Percentiles rank a stretch among this genome's conserved stretches.
These are phyloP conservation scores for Oryzias sinensis DNA, from an alignment of 2,797 vertebrate genomes.

Conservation along the genomic window DNA sequence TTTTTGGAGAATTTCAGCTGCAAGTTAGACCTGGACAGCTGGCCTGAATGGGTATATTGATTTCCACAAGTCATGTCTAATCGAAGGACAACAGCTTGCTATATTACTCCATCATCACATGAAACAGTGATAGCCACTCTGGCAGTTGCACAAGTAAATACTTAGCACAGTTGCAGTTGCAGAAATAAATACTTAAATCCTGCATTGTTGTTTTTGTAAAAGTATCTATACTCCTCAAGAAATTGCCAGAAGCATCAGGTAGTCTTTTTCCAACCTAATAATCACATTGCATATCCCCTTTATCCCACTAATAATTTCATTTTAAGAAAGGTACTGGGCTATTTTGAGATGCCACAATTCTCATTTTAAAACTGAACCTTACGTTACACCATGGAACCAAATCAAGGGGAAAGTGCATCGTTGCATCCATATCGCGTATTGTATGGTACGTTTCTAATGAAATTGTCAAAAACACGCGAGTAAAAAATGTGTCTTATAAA, in stretches of 20 bases:
- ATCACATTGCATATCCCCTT: no score
- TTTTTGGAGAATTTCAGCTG: constrained; percentile 36
- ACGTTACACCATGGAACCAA: no score
- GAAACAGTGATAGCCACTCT: constrained; percentile 21
- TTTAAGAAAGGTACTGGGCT: neutral
- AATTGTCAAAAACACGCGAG: no score
- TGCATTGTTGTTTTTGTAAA: constrained; percentile 16
- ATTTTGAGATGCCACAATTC: no score
- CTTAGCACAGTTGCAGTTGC: constrained; percentile 31
- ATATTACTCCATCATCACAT: constrained; percentile 45
- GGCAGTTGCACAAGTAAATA: constrained; percentile 44
- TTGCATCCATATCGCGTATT: constrained; percentile 1
- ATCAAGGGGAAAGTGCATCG: neutral
- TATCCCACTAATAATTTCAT: constrained; percentile 24
- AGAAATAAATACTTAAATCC: constrained; percentile 38
- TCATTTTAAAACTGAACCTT: no score
- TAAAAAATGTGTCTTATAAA: no score
- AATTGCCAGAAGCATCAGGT: constrained; percentile 17
- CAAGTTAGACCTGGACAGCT: constrained; percentile 44
- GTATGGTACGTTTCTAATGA: no score
- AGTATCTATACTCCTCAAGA: constrained; percentile 34
- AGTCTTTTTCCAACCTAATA: constrained; percentile 6
- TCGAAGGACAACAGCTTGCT: constrained; percentile 42
- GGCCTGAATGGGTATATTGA: constrained; percentile 53
- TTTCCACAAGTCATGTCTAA: constrained; percentile 61